A percentile compares a stretch with the other conserved stretches of the same genome.
Evolutionary conservation across 2,888 invertebrate species (phyloP).

Genomic region (Carterocephalus palaemon): DNA sequence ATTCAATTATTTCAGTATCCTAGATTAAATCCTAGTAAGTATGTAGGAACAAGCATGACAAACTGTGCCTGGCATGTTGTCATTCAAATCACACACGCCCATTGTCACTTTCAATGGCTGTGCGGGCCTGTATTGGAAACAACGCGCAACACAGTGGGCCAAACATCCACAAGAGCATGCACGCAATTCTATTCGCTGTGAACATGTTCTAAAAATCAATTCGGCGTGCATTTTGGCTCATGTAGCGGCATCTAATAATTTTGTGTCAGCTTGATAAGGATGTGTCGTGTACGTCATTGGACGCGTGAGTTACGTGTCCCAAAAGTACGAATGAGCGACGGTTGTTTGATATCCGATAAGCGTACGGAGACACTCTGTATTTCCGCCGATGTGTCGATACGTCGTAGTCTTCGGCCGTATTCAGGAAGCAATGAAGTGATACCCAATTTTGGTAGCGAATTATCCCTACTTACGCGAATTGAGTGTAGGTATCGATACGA

Average conservation of each 20-base stretch:
- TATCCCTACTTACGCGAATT: constrained; percentile 3
- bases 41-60: constrained; percentile 25
- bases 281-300: constrained; percentile 36
- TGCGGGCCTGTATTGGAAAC: constrained; percentile 33
- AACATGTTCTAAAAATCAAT: constrained; percentile 11
- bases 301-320: constrained; percentile 29
- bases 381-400: constrained; percentile 7
- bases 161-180: constrained; percentile 13
- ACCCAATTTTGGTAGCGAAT: constrained; percentile 14
- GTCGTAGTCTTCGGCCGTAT: too few species aligned
- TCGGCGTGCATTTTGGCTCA: constrained; percentile 19
- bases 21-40: too few species aligned
- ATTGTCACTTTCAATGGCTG: constrained; percentile 57
- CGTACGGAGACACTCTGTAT: constrained; percentile 8
- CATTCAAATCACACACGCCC: constrained; percentile 44
- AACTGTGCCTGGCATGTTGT: constrained; percentile 34
- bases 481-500: constrained; percentile 10
- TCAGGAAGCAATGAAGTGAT: constrained; percentile 1
- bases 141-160: constrained; percentile 11
- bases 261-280: constrained; percentile 38
- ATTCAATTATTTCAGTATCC: too few species aligned
- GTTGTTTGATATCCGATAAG: constrained; percentile 21
- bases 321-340: constrained; percentile 19
- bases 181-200: constrained; percentile 24
- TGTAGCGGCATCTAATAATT: constrained; percentile 8